These are phyloP conservation scores for Acinonyx jubatus DNA, from an alignment of 2,113 vertebrate genomes.

Conservation along the genomic window DNA sequence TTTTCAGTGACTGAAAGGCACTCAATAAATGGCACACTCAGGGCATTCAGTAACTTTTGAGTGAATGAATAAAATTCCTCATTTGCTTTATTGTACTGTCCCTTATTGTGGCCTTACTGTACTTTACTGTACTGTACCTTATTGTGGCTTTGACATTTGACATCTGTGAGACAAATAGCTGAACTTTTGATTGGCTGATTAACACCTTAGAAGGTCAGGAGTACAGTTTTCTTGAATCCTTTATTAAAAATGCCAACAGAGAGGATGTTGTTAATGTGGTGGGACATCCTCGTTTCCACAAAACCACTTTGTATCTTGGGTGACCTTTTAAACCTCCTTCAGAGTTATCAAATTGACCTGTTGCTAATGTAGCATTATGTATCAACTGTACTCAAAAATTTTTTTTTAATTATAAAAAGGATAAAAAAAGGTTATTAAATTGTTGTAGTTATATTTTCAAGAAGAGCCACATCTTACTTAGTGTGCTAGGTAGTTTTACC, in stretches of 20 bases:
- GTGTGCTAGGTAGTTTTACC: background rate
- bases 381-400: background rate
- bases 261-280: background rate
- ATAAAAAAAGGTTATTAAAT: background rate
- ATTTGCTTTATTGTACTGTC: too few relatives aligned
- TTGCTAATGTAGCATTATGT: background rate
- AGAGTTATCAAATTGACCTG: background rate
- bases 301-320: background rate
- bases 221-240: background rate
- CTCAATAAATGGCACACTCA: background rate
- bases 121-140: background rate
- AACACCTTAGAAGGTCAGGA: background rate
- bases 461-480: background rate
- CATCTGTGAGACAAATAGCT: background rate
- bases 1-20: background rate
- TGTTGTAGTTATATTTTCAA: background rate
- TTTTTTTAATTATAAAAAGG: background rate
- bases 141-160: background rate
- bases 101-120: too few relatives aligned
- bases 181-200: background rate
- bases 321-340: background rate
- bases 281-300: background rate
- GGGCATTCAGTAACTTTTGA: background rate
- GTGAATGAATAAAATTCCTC: background rate
- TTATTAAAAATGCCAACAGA: background rate